Evolutionary conservation across 2,797 vertebrate genomes (phyloP), one percentile per base, ranked within the genome.

Genomic region (Otolemur crassicaudatus): DNA sequence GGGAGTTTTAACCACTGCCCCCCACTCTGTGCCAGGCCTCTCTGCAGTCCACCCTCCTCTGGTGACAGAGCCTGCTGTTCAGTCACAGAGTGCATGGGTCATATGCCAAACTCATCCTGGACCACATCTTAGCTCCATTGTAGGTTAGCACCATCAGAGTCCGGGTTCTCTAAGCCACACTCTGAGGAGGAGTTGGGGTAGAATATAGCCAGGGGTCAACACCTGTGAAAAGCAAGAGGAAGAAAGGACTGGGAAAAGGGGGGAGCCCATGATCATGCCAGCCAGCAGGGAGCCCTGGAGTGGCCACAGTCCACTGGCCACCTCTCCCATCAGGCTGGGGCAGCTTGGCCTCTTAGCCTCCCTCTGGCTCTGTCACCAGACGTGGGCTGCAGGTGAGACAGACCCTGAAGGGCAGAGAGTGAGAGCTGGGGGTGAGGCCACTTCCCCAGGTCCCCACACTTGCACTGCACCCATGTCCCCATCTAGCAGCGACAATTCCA

Each of bases 381-480:
- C 37, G 53, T 22, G 31, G 11, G 20, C 60, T 77, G 13, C 60
- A 56, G 13, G 11, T 29, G 23, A 63, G 40, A 53, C 9, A 31
- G 70, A 67, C 37, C 9, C 31, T 63, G 49, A 61, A 58, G 20
- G 53, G 31, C 31, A 34, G 31, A 20, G 34, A 20, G 58, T 11
- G 8, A 53, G 25, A 40, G 43, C 34, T 12, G 8, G 13, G 22
- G 7, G 20, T 43, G 49, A 53, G 4, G 49, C 49, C 2, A 34
- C 65, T 37, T 69, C 79, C 17, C 46, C 5, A 1, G 1, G 19
- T 43, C 27, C 8, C 22, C 61, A 37, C 12, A 8, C 23, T 63
- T 22, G 2, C 1, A 3, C 43, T 6, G 1, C 4, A 7, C 34
- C 22, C 65, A 17, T 19, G 17, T 23, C 67, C 73, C 3, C 27